These are phyloP conservation scores for Apamea monoglypha DNA, from an alignment of 2,888 invertebrate genomes.

Conservation along the genomic window DNA sequence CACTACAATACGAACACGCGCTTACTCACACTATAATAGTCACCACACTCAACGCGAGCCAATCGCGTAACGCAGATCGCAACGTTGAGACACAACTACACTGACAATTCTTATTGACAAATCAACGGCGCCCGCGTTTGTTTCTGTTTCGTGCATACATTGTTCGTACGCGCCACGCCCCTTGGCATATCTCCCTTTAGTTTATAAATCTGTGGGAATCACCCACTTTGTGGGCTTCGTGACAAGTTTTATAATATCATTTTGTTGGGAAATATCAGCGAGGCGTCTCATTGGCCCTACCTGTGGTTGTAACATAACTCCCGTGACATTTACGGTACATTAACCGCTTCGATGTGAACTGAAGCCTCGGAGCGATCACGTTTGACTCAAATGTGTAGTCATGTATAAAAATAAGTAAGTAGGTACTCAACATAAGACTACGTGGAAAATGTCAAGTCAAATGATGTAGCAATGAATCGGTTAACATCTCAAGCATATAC, in stretches of 20 bases:
- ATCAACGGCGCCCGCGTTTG: too few relatives aligned
- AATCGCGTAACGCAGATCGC: too few relatives aligned
- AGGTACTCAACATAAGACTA: not conserved
- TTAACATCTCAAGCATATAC: conserved; percentile 19
- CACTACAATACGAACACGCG: too few relatives aligned
- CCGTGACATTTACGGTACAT: conserved; percentile 59
- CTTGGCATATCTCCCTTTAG: too few relatives aligned
- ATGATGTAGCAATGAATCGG: conserved; percentile 42
- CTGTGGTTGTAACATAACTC: conserved; percentile 56
- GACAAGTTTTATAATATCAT: not conserved
- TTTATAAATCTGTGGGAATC: too few relatives aligned
- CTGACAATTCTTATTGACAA: too few relatives aligned
- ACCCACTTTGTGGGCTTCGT: conserved; percentile 3
- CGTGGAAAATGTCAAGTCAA: conserved; percentile 41
- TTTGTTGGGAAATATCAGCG: conserved; percentile 1
- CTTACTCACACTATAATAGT: too few relatives aligned
- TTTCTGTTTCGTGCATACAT: too few relatives aligned
- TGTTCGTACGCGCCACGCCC: too few relatives aligned
- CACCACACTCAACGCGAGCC: too few relatives aligned
- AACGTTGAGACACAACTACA: too few relatives aligned
- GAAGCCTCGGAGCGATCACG: conserved; percentile 44
- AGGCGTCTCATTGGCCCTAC: not conserved
- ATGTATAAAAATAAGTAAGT: conserved; percentile 38
- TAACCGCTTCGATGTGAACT: conserved; percentile 31
- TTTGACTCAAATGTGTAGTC: conserved; percentile 37